A percentile compares a stretch with the other conserved stretches of the same genome.
Conservation (phyloP, 2,797 vertebrate species). For the Sparidentex hasta region DNA sequence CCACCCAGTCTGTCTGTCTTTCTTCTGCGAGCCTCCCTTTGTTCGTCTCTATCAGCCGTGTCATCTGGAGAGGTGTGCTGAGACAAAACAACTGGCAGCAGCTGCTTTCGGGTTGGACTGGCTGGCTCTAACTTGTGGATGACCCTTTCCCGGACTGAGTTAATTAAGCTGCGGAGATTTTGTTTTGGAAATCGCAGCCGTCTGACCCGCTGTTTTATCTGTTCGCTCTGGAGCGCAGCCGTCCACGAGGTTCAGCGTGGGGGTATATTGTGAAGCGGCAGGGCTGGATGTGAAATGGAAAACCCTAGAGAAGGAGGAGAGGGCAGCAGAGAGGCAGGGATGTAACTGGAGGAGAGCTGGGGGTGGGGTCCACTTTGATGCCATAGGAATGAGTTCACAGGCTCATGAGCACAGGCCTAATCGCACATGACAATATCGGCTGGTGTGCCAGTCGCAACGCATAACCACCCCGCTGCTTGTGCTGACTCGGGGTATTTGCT, state of each 20-base stretch:
- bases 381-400: conserved; percentile 84
- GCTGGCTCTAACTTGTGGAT: conserved; percentile 60
- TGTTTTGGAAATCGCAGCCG: conserved; percentile 73
- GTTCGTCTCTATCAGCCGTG: conserved; percentile 69
- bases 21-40: conserved; percentile 43
- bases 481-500: conserved; percentile 83
- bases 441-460: conserved; percentile 84
- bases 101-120: conserved; percentile 40
- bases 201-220: conserved; percentile 46
- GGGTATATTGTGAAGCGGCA: conserved; percentile 50
- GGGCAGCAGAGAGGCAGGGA: conserved; percentile 61
- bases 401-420: conserved; percentile 81
- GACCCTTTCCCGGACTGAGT: conserved; percentile 52
- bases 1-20: conserved; percentile 54
- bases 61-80: conserved; percentile 68
- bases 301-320: conserved; percentile 47
- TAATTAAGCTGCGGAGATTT: conserved; percentile 63
- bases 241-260: conserved; percentile 49
- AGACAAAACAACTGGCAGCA: conserved; percentile 74
- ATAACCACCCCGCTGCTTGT: conserved; percentile 79
- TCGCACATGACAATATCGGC: conserved; percentile 86
- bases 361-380: conserved; percentile 74
- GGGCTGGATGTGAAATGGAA: conserved; percentile 53
- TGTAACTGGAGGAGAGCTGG: conserved; percentile 64
- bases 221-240: conserved; percentile 46